phyloP scores from a whole-genome alignment of 1,140 invertebrate species.

The Paraescarpia echinospica region DNA sequence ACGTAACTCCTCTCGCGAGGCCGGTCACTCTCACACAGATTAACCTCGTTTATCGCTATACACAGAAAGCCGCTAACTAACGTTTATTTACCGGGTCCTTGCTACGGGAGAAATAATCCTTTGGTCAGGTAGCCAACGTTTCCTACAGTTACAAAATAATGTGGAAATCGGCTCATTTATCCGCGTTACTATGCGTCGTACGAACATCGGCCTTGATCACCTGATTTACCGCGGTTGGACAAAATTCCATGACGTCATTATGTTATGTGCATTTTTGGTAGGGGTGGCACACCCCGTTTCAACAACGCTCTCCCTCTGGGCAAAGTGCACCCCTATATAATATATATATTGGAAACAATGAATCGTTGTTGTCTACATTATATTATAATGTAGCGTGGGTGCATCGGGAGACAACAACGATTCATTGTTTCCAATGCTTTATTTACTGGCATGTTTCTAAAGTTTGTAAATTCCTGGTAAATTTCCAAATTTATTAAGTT shows the following conservation, averaged over 20 bases:
- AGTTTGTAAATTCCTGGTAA: too few species aligned
- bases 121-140: neutral
- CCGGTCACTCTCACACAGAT: neutral
- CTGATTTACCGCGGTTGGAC: neutral
- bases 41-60: neutral
- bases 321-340: too few species aligned
- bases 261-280: neutral
- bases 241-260: neutral
- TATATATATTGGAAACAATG: too few species aligned
- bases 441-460: too few species aligned
- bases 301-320: too few species aligned
- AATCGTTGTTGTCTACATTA: too few species aligned
- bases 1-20: too few species aligned
- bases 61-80: neutral
- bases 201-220: neutral
- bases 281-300: neutral
- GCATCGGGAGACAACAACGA: too few species aligned
- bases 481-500: too few species aligned
- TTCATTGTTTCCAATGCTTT: too few species aligned
- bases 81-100: neutral
- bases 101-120: neutral
- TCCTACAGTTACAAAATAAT: neutral
- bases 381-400: too few species aligned
- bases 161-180: conserved; percentile 1
- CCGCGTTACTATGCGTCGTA: neutral